These are phyloP conservation scores for Agapetus fuscipes DNA, from an alignment of 2,888 invertebrate species.

Conservation along the genomic window DNA sequence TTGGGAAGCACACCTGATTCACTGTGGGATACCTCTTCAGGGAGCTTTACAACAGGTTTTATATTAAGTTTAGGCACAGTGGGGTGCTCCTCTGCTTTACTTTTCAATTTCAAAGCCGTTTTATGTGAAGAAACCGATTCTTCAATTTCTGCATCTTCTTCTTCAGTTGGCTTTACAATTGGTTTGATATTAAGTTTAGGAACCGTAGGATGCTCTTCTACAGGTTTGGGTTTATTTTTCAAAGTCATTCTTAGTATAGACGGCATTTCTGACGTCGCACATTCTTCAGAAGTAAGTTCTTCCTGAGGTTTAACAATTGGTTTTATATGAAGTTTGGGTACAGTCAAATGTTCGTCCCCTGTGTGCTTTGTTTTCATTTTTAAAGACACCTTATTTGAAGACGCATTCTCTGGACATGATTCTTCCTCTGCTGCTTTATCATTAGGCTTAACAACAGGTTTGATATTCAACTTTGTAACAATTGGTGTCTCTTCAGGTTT, in stretches of 20 bases:
- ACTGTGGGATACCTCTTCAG: conserved; percentile 10
- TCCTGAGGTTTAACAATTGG: conserved; percentile 32
- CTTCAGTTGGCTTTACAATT: conserved; percentile 22
- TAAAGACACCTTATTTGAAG: not conserved
- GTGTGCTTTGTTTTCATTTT: not conserved
- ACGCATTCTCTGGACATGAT: not conserved
- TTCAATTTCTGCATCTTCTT: conserved; percentile 18
- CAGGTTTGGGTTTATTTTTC: conserved; percentile 40
- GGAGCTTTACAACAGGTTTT: conserved; percentile 17
- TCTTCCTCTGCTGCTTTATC: conserved; percentile 27
- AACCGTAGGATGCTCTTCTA: conserved; percentile 27
- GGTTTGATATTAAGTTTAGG: conserved; percentile 3
- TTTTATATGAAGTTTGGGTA: conserved; percentile 44
- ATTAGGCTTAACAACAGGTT: conserved; percentile 31
- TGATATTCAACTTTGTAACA: conserved; percentile 45
- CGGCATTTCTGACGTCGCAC: conserved; percentile 23
- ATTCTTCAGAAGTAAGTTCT: conserved; percentile 22
- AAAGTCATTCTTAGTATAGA: conserved; percentile 33
- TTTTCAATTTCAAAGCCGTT: not conserved
- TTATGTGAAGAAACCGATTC: not conserved
- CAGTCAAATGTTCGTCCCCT: conserved; percentile 22
- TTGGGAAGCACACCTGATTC: too few relatives aligned
- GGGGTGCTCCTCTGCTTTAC: conserved; percentile 9
- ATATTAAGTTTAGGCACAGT: conserved; percentile 25
- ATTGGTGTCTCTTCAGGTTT: conserved; percentile 28